These are phyloP conservation scores for Emydura subglobosa DNA, from an alignment of 2,113 vertebrate genomes.

Conservation along the genomic window DNA sequence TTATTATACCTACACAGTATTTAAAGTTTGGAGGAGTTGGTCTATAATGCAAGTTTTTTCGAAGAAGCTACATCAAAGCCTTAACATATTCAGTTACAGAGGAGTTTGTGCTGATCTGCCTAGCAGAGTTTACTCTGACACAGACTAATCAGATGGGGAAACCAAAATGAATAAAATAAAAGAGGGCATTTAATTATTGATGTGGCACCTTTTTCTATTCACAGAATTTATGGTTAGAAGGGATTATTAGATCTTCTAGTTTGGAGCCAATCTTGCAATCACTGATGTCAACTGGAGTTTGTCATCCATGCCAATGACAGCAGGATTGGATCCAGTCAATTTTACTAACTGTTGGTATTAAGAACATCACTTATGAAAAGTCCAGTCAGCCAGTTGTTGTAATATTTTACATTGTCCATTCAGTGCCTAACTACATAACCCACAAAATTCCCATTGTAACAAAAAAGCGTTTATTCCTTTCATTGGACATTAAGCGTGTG, in stretches of 20 bases:
- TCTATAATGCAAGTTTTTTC: not conserved
- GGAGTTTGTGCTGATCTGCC: not conserved
- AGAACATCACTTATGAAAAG: not conserved
- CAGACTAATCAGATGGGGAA: not conserved
- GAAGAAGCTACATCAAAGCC: conserved; percentile 25
- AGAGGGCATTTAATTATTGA: not conserved
- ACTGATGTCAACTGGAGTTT: accelerated
- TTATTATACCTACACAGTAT: not conserved
- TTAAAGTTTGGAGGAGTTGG: not conserved
- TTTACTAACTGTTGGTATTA: not conserved
- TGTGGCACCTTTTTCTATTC: not conserved
- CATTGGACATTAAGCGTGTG: not conserved
- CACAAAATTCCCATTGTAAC: not conserved
- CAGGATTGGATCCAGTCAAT: not conserved
- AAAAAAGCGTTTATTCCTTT: not conserved
- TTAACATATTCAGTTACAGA: not conserved
- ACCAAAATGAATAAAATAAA: not conserved
- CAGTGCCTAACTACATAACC: not conserved
- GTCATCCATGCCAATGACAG: not conserved
- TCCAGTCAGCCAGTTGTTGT: not conserved
- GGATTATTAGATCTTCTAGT: too few species aligned
- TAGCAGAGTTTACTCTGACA: conserved; percentile 12
- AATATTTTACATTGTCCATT: not conserved
- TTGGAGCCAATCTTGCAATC: not conserved
- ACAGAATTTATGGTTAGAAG: not conserved